Evolutionary conservation across 2,797 vertebrate species (phyloP).

Genomic region (Sciaenops ocellatus): DNA sequence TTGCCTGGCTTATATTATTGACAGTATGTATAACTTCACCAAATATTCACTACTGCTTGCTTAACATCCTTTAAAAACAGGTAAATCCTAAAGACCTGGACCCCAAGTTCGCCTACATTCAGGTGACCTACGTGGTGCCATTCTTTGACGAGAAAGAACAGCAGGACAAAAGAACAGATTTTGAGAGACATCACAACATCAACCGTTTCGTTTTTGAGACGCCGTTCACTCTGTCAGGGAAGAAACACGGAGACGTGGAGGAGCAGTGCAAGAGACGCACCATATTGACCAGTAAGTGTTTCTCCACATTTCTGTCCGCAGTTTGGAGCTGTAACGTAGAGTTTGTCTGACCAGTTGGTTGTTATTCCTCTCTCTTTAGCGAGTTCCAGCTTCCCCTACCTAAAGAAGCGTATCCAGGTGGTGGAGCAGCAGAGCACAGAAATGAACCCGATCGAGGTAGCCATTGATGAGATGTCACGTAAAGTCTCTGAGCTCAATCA

Average conservation of each 20-base stretch:
- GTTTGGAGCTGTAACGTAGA: background rate
- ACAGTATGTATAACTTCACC: background rate
- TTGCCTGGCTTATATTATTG: background rate
- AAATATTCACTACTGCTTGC: background rate
- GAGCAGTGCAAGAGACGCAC: conserved; percentile 98
- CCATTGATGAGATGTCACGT: conserved; percentile 98
- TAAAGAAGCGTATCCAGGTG: conserved; percentile 98
- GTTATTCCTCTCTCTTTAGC: conserved; percentile 79
- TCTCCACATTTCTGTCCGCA: background rate
- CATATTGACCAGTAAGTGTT: conserved; percentile 90
- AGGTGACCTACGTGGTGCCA: conserved; percentile 96
- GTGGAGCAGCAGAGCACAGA: conserved; percentile 95
- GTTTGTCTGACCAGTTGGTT: background rate
- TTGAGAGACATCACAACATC: conserved; percentile 98
- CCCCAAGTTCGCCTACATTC: conserved; percentile 95
- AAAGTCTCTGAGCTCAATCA: conserved; percentile 98
- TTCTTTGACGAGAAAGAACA: conserved; percentile 97
- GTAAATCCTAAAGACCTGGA: conserved; percentile 98
- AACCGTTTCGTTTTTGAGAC: conserved; percentile 97
- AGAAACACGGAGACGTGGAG: conserved; percentile 96
- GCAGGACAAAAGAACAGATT: conserved; percentile 94
- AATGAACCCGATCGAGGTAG: conserved; percentile 98
- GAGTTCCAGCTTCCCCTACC: conserved; percentile 94
- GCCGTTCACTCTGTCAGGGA: conserved; percentile 95
- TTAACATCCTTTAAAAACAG: conserved; percentile 73